phyloP scores from a whole-genome alignment of 2,797 vertebrate genomes.

The Molossus molossus region DNA sequence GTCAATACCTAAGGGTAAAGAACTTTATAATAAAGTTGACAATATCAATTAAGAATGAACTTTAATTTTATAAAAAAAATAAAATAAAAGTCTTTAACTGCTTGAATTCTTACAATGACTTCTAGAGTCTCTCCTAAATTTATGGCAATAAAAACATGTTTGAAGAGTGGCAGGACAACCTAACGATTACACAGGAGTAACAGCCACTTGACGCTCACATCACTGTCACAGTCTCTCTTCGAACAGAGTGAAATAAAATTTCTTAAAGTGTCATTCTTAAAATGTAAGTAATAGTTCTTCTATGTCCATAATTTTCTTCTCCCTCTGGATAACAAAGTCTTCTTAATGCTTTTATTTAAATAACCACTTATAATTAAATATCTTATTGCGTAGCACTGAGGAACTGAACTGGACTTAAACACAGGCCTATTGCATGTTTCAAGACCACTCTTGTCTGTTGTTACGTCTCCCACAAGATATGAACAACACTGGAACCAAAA shows the following conservation, averaged over 20 bases:
- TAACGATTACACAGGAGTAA: neutral
- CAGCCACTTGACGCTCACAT: neutral
- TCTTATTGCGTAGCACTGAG: neutral
- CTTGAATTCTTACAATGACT: neutral
- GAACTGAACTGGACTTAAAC: neutral
- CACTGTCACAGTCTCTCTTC: neutral
- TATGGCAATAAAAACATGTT: neutral
- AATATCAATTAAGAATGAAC: conserved; percentile 37
- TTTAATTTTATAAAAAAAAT: conserved; percentile 15
- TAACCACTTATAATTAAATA: conserved; percentile 7
- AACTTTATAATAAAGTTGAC: neutral
- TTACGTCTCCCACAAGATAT: neutral
- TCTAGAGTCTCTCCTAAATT: neutral
- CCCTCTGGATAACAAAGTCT: neutral
- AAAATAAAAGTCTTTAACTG: conserved; percentile 32
- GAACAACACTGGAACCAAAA: neutral
- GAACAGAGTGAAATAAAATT: neutral
- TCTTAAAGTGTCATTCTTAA: neutral
- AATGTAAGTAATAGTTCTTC: neutral
- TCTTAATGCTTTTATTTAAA: neutral
- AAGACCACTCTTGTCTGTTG: neutral
- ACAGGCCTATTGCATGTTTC: neutral
- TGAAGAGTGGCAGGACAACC: neutral
- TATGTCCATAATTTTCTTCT: neutral
- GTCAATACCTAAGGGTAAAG: neutral